These are phyloP conservation scores for Heliconius hermathena DNA, from an alignment of 1,140 invertebrate species.

Conservation along the genomic window DNA sequence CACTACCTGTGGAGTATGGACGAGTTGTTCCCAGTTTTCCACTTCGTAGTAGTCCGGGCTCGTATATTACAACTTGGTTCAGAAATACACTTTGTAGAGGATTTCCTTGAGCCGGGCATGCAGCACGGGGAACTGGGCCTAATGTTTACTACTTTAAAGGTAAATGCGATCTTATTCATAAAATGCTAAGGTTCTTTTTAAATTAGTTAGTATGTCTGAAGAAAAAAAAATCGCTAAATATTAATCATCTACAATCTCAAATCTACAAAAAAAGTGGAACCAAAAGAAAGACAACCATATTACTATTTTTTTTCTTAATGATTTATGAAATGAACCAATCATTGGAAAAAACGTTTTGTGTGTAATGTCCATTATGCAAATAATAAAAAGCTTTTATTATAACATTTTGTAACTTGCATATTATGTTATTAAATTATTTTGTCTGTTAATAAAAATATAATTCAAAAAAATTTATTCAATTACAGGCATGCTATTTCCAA, in stretches of 20 bases:
- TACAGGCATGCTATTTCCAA: conserved; percentile 87
- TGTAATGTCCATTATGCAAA: no score
- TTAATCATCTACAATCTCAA: no score
- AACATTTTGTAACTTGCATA: no score
- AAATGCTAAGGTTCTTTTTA: not conserved
- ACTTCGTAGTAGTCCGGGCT: conserved; percentile 91
- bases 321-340: no score
- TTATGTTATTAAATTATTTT: no score
- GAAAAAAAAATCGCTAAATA: no score
- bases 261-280: no score
- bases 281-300: no score
- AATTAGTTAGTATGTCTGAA: not conserved
- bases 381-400: no score
- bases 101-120: conserved; percentile 89
- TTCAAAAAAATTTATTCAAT: conserved; percentile 49
- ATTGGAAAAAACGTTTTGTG: no score
- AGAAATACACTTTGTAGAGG: conserved; percentile 92
- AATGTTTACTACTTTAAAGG: conserved; percentile 90
- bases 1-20: conserved; percentile 91
- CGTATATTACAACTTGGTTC: conserved; percentile 91
- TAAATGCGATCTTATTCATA: conserved; percentile 29
- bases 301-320: no score
- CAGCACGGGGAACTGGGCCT: conserved; percentile 90
- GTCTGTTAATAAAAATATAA: no score
- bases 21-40: conserved; percentile 92